These are phyloP conservation scores for Indicator maculatus DNA, from an alignment of 2,113 vertebrate genomes.

Conservation along the genomic window DNA sequence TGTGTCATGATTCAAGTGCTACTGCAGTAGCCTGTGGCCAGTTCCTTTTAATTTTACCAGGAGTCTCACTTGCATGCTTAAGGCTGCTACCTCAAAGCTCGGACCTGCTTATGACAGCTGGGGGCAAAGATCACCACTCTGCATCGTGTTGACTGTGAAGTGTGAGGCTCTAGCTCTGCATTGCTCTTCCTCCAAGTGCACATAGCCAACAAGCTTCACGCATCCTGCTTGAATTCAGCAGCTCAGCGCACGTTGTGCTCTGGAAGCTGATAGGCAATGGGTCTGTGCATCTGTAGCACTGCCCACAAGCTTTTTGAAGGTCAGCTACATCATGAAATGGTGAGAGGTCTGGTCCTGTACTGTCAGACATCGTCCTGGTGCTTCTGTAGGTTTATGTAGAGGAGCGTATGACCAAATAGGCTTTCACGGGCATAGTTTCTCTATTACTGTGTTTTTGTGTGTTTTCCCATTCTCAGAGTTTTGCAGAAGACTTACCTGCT, in stretches of 20 bases:
- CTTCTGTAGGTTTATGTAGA: background rate
- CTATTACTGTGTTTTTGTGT: background rate
- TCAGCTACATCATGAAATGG: background rate
- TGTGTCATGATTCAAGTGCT: background rate
- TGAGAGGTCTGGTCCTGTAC: background rate
- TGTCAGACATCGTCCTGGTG: background rate
- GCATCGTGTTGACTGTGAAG: rapidly evolving
- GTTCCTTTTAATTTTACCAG: background rate
- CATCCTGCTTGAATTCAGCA: background rate
- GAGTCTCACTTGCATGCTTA: background rate
- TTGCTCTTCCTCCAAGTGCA: background rate
- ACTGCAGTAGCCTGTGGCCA: background rate
- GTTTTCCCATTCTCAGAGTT: background rate
- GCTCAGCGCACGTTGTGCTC: background rate
- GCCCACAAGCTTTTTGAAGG: background rate
- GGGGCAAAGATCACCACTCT: background rate
- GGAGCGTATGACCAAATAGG: background rate
- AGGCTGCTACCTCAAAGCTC: background rate
- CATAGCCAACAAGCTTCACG: background rate
- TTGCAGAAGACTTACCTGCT: background rate
- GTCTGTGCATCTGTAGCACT: background rate
- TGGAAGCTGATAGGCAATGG: background rate
- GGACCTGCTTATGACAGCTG: background rate
- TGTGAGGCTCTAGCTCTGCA: background rate
- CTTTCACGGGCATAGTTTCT: background rate